phyloP scores from a whole-genome alignment of 2,888 invertebrate genomes.

The Ochlodes sylvanus region DNA sequence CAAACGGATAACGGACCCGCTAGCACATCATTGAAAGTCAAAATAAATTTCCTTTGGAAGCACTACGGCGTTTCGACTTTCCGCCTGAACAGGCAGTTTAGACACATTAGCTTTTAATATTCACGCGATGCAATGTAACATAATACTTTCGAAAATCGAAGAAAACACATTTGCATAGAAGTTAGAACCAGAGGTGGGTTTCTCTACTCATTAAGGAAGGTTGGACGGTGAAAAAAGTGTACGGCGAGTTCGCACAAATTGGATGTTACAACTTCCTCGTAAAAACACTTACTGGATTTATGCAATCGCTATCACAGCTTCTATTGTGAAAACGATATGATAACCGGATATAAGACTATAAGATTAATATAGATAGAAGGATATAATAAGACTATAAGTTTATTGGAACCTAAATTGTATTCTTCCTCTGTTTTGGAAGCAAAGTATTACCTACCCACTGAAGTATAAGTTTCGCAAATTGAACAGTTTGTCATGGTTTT shows the following conservation, averaged over 20 bases:
- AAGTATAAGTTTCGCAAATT: too few relatives aligned
- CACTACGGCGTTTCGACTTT: constrained; percentile 14
- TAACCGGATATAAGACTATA: neutral
- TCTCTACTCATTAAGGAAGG: constrained; percentile 75
- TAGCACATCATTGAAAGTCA: constrained; percentile 16
- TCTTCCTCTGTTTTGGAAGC: too few relatives aligned
- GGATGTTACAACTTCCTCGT: constrained; percentile 71
- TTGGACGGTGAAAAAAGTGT: constrained; percentile 50
- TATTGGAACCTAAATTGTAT: too few relatives aligned
- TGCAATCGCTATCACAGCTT: constrained; percentile 58
- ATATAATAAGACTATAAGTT: too few relatives aligned
- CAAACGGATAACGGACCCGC: constrained; percentile 11
- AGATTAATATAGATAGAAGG: neutral
- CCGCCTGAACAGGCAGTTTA: constrained; percentile 16
- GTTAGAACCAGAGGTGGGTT: constrained; percentile 63
- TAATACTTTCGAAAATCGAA: constrained; percentile 70
- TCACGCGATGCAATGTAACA: constrained; percentile 40
- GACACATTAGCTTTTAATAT: constrained; percentile 50
- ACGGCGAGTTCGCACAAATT: constrained; percentile 61
- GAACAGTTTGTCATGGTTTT: too few relatives aligned
- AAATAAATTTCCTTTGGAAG: constrained; percentile 28
- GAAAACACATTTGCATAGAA: constrained; percentile 76
- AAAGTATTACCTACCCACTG: too few relatives aligned
- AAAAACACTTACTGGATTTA: constrained; percentile 61
- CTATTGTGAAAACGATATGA: neutral